phyloP scores from a whole-genome alignment of 2,888 invertebrate species.

The Geophilus truncorum region DNA sequence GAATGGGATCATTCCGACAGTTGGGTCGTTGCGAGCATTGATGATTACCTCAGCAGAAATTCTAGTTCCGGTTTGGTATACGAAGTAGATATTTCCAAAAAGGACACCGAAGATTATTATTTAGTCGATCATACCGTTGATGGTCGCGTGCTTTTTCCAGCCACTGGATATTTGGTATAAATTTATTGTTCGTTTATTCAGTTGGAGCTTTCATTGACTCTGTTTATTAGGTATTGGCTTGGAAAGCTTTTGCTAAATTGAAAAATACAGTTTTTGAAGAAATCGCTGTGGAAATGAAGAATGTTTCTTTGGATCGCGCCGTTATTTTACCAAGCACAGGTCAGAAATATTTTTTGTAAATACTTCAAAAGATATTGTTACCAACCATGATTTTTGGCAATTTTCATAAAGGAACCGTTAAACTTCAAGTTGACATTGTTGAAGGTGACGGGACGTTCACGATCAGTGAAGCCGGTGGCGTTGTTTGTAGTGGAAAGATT shows the following conservation, averaged over 20 bases:
- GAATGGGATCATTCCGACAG: slow-evolving; percentile 87
- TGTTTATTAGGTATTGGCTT: slow-evolving; percentile 62
- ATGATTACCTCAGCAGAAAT: slow-evolving; percentile 56
- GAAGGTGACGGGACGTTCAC: too few species aligned
- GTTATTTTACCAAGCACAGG: slow-evolving; percentile 84
- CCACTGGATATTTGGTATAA: slow-evolving; percentile 72
- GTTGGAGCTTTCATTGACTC: slow-evolving; percentile 11
- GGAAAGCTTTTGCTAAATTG: slow-evolving; percentile 79
- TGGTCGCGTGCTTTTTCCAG: slow-evolving; percentile 82
- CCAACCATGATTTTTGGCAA: too few species aligned
- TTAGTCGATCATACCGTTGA: slow-evolving; percentile 73
- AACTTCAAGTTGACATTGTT: too few species aligned
- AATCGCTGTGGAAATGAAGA: slow-evolving; percentile 77
- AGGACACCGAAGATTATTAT: slow-evolving; percentile 51
- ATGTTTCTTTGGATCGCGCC: slow-evolving; percentile 84
- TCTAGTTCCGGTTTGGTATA: slow-evolving; percentile 60
- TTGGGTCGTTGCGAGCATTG: slow-evolving; percentile 78
- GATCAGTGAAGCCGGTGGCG: too few species aligned
- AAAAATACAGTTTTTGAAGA: slow-evolving; percentile 67
- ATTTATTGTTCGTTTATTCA: too few species aligned
- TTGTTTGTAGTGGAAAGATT: background rate
- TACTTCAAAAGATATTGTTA: background rate
- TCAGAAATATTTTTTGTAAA: slow-evolving; percentile 34
- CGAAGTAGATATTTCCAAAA: slow-evolving; percentile 57
- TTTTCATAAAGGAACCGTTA: too few species aligned